Evolutionary conservation across 1,140 invertebrate genomes (phyloP).

Genomic region (Oryctes rhinoceros): DNA sequence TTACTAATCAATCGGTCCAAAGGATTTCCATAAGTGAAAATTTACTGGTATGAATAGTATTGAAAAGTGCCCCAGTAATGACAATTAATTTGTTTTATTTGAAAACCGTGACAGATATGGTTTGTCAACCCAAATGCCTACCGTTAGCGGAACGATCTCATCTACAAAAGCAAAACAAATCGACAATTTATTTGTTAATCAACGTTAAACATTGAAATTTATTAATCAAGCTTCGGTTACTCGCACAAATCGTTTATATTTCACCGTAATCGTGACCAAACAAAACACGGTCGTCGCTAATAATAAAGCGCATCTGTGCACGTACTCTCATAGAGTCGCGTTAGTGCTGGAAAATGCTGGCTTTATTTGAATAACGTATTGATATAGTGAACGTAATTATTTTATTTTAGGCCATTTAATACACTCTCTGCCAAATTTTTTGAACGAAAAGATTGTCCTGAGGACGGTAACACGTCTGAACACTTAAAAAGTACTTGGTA

Average conservation of each 20-base stretch:
- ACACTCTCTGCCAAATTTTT: too few species aligned
- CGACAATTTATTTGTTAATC: conserved; percentile 26
- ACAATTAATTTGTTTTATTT: conserved; percentile 30
- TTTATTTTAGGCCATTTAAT: too few species aligned
- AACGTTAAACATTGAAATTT: conserved; percentile 23
- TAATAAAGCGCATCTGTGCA: not conserved
- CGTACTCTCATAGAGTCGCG: too few species aligned
- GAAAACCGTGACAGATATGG: conserved; percentile 17
- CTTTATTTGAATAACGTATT: too few species aligned
- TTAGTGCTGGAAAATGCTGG: too few species aligned
- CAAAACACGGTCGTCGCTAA: not conserved
- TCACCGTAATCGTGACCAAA: conserved; percentile 6
- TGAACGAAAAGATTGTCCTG: too few species aligned
- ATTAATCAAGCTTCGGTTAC: not conserved
- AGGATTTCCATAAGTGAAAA: not conserved
- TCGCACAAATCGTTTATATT: not conserved
- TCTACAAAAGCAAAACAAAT: conserved; percentile 7
- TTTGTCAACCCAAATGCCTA: not conserved
- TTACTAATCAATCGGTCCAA: not conserved
- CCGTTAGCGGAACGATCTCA: conserved; percentile 9
- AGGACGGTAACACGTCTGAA: too few species aligned
- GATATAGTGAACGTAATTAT: too few species aligned
- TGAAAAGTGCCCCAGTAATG: not conserved
- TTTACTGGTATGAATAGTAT: not conserved
- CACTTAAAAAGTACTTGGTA: too few species aligned